Conservation (phyloP, 2,888 invertebrate species). For the Eupithecia subfuscata region DNA sequence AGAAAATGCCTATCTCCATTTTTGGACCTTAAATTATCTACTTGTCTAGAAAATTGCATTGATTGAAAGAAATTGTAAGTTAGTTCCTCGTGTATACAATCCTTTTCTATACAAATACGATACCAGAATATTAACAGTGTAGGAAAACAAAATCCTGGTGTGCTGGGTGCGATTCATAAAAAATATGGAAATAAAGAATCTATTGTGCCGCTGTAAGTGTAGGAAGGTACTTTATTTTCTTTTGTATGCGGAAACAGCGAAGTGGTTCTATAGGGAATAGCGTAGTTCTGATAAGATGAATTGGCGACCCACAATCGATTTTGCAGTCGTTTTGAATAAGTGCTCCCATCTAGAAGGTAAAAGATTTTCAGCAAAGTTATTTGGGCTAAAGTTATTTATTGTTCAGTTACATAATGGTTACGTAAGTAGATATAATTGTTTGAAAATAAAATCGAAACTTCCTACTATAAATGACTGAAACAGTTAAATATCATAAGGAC, state of each 20-base stretch:
- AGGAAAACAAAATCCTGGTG: not conserved
- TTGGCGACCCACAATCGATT: not conserved
- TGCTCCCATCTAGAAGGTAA: not conserved
- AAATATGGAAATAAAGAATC: conserved; percentile 1
- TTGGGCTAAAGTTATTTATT: no score
- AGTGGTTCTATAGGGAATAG: conserved; percentile 6
- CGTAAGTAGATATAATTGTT: no score
- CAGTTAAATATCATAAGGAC: no score
- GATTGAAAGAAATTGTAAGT: not conserved
- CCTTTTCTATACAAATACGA: not conserved
- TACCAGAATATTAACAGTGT: not conserved
- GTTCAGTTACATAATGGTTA: no score
- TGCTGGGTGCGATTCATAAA: not conserved
- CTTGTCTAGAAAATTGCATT: not conserved
- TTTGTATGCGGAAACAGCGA: not conserved
- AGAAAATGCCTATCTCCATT: not conserved
- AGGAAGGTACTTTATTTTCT: conserved; percentile 3
- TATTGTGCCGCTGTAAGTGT: conserved; percentile 3
- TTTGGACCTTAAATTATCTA: not conserved
- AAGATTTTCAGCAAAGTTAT: not conserved
- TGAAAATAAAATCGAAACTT: no score
- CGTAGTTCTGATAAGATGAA: conserved; percentile 3
- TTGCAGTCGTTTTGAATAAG: conserved; percentile 4
- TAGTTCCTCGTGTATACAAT: not conserved
- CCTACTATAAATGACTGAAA: no score